A percentile compares a stretch with the other conserved stretches of the same genome.
Evolutionary conservation across 2,888 invertebrate species (phyloP).

Genomic region (Trissoscelio sp.): DNA sequence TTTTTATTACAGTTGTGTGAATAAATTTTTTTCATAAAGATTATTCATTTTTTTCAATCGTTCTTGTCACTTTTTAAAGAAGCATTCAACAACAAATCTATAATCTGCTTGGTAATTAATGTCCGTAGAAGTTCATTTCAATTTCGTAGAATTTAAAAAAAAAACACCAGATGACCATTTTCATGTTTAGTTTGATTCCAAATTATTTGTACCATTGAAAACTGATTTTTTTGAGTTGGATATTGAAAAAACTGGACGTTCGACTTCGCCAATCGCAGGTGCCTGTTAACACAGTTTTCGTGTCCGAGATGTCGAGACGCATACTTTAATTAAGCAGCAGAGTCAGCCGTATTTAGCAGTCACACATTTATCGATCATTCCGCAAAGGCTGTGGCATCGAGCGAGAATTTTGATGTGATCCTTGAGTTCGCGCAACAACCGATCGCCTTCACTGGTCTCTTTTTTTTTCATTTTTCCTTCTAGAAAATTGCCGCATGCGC

Average conservation of each 20-base stretch:
- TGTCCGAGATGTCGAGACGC: slow-evolving; percentile 9
- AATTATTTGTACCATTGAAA: too few relatives aligned
- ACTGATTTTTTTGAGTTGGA: neutral
- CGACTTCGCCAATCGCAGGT: slow-evolving; percentile 2
- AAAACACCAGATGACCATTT: too few relatives aligned
- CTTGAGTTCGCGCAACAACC: slow-evolving; percentile 45
- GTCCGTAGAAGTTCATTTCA: too few relatives aligned
- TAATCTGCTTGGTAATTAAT: too few relatives aligned
- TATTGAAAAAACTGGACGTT: neutral
- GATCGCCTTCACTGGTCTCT: slow-evolving; percentile 26
- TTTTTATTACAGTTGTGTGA: slow-evolving; percentile 67
- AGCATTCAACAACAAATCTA: neutral
- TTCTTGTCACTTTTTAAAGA: slow-evolving; percentile 30
- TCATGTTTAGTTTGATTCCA: too few relatives aligned
- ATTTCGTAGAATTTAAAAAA: too few relatives aligned
- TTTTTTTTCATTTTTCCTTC: slow-evolving; percentile 17
- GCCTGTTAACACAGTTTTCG: slow-evolving; percentile 32
- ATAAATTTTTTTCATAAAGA: slow-evolving; percentile 65
- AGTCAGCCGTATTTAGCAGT: slow-evolving; percentile 44
- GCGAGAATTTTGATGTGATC: slow-evolving; percentile 38
- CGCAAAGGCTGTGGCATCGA: slow-evolving; percentile 38
- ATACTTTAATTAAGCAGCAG: slow-evolving; percentile 23
- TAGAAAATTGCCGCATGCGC: neutral
- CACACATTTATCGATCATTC: slow-evolving; percentile 44
- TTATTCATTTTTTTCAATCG: slow-evolving; percentile 36